Percentiles rank a stretch among this genome's conserved stretches.
These are phyloP conservation scores for Apomyelois bistriatella DNA, from an alignment of 2,888 invertebrate species.

Conservation along the genomic window DNA sequence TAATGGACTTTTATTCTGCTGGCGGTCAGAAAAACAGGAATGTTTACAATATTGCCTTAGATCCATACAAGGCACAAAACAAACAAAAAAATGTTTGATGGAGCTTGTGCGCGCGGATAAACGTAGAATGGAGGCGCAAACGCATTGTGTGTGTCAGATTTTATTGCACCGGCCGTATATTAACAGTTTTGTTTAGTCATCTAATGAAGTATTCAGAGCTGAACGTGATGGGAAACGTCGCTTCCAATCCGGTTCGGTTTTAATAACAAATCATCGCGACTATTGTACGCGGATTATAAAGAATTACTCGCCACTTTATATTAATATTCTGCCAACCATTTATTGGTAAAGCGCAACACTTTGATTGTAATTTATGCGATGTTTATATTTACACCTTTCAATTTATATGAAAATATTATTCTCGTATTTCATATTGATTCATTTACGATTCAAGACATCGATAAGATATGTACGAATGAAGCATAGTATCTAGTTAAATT, in stretches of 20 bases:
- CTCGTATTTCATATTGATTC: slow-evolving; percentile 27
- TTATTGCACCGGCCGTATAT: slow-evolving; percentile 50
- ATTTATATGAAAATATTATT: slow-evolving; percentile 20
- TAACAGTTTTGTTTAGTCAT: slow-evolving; percentile 62
- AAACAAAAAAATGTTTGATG: neutral
- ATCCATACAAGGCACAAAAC: neutral
- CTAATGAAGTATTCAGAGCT: slow-evolving; percentile 72
- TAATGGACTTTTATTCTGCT: slow-evolving; percentile 2
- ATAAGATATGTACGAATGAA: neutral
- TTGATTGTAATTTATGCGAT: slow-evolving; percentile 44
- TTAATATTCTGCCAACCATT: slow-evolving; percentile 41
- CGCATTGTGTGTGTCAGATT: slow-evolving; percentile 47
- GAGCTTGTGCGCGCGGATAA: neutral
- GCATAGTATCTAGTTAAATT: slow-evolving; percentile 7
- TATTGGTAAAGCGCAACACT: slow-evolving; percentile 29
- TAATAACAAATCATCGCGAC: slow-evolving; percentile 53
- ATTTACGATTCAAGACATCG: slow-evolving; percentile 14
- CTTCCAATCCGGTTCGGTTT: slow-evolving; percentile 43
- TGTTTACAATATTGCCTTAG: slow-evolving; percentile 4
- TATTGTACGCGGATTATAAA: slow-evolving; percentile 51
- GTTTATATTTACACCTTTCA: slow-evolving; percentile 23
- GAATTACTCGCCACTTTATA: slow-evolving; percentile 48
- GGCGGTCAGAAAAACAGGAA: neutral
- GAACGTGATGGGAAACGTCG: slow-evolving; percentile 27
- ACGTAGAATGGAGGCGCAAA: slow-evolving; percentile 32